Evolutionary conservation across 2,113 vertebrate species (phyloP).

Genomic region (Rhinolophus ferrumequinum): DNA sequence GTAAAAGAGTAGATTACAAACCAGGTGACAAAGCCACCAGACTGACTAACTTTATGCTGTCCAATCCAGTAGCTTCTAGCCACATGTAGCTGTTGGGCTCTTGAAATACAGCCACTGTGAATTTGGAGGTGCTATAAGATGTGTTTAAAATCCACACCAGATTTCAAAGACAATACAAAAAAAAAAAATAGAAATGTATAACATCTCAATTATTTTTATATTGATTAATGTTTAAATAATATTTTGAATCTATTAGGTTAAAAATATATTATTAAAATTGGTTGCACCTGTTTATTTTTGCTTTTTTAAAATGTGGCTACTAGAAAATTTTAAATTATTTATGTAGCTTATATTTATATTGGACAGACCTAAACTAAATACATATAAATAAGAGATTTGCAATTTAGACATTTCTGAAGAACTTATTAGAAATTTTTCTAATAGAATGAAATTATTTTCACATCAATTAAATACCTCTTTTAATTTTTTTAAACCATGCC

Average conservation of each 20-base stretch:
- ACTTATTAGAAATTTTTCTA: constrained; percentile 38
- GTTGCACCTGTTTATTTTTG: neutral
- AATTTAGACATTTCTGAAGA: constrained; percentile 41
- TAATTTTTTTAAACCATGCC: neutral
- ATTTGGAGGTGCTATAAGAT: neutral
- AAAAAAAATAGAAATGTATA: neutral
- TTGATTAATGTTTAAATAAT: constrained; percentile 33
- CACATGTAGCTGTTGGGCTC: neutral
- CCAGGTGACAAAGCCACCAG: neutral
- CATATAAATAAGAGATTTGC: constrained; percentile 32
- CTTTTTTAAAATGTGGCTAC: constrained; percentile 27
- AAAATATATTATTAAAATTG: neutral
- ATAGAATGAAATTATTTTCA: constrained; percentile 50
- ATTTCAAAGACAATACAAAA: neutral
- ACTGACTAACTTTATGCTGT: neutral
- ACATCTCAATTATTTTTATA: constrained; percentile 5
- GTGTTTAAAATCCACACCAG: neutral
- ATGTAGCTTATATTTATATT: constrained; percentile 26
- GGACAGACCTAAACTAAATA: neutral
- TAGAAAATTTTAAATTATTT: constrained; percentile 19
- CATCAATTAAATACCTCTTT: neutral
- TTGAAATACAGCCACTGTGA: neutral
- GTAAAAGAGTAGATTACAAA: neutral
- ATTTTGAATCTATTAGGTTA: constrained; percentile 34
- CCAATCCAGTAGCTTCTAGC: neutral